A percentile compares a stretch with the other conserved stretches of the same genome.
These are phyloP conservation scores for Troilus luridus DNA, from an alignment of 2,888 invertebrate genomes.

Conservation along the genomic window DNA sequence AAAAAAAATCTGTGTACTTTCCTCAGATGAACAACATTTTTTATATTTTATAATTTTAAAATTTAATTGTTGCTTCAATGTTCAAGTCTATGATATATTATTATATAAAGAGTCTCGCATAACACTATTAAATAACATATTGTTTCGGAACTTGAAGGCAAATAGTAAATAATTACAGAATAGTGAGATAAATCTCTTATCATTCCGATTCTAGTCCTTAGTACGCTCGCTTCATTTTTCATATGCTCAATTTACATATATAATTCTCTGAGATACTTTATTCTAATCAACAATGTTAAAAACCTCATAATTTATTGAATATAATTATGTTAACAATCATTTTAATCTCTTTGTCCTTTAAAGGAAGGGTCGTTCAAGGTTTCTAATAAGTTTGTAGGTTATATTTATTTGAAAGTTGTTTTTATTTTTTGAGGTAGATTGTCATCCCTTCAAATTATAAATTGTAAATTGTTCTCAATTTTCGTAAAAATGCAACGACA, in stretches of 20 bases:
- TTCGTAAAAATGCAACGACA: background rate
- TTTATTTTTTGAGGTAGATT: background rate
- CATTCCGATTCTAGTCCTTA: background rate
- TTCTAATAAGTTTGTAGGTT: slow-evolving; percentile 6
- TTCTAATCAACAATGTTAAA: background rate
- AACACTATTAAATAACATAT: background rate
- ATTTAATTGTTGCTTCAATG: too few relatives aligned
- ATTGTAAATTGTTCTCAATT: background rate
- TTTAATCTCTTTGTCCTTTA: slow-evolving; percentile 16
- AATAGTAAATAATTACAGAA: background rate
- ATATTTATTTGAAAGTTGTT: slow-evolving; percentile 24
- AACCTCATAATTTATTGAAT: background rate
- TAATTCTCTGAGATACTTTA: background rate
- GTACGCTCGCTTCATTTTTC: background rate
- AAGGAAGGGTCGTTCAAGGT: slow-evolving; percentile 23
- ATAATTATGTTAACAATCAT: background rate
- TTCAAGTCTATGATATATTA: background rate
- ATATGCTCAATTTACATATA: background rate
- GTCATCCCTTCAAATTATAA: background rate
- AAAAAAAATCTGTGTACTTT: too few relatives aligned
- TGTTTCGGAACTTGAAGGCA: background rate
- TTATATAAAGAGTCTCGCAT: background rate
- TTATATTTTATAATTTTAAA: too few relatives aligned
- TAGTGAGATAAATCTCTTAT: background rate
- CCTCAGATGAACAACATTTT: too few relatives aligned